Percentiles rank a stretch among this genome's conserved stretches.
These are phyloP conservation scores for Luffia ferchaultella DNA, from an alignment of 2,888 invertebrate genomes.

Conservation along the genomic window DNA sequence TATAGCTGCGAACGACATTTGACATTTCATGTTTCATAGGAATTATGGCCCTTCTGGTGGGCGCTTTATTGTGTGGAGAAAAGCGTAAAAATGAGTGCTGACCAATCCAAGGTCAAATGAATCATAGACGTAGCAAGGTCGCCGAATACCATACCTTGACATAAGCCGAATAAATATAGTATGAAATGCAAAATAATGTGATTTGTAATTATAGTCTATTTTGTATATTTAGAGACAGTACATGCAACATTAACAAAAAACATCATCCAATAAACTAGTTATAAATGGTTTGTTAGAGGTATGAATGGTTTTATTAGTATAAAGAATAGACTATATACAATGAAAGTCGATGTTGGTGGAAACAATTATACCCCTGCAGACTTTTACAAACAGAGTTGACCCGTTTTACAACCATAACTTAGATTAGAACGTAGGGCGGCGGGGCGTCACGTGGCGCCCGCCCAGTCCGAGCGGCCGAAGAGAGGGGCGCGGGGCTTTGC, in stretches of 20 bases:
- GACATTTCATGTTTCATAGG: conserved; percentile 21
- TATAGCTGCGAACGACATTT: conserved; percentile 15
- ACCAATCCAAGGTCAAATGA: conserved; percentile 1
- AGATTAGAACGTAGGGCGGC: conserved; percentile 31
- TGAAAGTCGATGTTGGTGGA: neutral
- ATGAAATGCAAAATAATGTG: no score
- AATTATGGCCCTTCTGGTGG: conserved; percentile 8
- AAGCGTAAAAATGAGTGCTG: conserved; percentile 6
- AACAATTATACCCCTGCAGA: conserved; percentile 13
- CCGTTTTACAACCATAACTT: conserved; percentile 41
- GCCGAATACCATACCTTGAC: neutral
- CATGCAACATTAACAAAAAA: no score
- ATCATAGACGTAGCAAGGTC: neutral
- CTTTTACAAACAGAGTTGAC: conserved; percentile 33
- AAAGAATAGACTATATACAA: no score
- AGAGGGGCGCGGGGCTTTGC: no score
- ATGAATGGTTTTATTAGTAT: no score
- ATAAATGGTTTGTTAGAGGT: no score
- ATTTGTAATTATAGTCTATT: no score
- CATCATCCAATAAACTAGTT: no score
- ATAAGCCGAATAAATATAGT: no score
- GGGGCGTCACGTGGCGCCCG: conserved; percentile 8
- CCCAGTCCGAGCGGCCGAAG: conserved; percentile 1
- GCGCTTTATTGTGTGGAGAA: neutral
- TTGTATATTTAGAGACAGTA: no score